Evolutionary conservation across 2,888 invertebrate species (phyloP), one percentile per base, ranked within the genome.

Genomic region (Drosophila austrosaltans): DNA sequence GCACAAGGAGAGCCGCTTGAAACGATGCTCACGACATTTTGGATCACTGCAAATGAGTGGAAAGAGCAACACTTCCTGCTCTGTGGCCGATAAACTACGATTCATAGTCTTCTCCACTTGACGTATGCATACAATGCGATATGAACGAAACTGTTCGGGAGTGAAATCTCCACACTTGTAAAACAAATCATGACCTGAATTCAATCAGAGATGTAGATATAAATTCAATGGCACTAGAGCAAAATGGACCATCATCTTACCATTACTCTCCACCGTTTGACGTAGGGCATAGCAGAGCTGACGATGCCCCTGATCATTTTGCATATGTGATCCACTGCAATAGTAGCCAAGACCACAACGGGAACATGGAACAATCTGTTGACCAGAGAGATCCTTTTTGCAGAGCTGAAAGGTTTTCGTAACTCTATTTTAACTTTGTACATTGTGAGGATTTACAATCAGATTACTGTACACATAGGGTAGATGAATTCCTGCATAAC

Each of bases 51-150:
- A 96, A 3, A 95, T 92, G 66, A 94, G 93, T 0, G 96, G 95
- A 82, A 95, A 96, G 25, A 96, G 91, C 28, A 96, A 89, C 0
- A 95, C 93, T 85, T 96, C 96, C 72, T 94, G 94, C 88, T 96
- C 96, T 92, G 95, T 95, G 0, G 95, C 93, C 12, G 94, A 93
- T 53, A 96, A 86, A 2, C 93, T 90, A 8, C 96, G 93, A 72
- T 94, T 93, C 3, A 96, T 90, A 2, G 93, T 92, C 65, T 93
- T 93, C 87, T 95, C 95, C 64, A 95, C 93, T 0, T 94, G 93
- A 0, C 94, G 93, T 57, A 96, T 94, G 83, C 94, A 93, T 73
- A 94, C 94, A 91, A 95, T 94, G 16, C 96, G 93, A 39, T 94
- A 93, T 0, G 94, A 92, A 0, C 95, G 93, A 90, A 95, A 96